Percentiles rank a stretch among this genome's conserved stretches.
Evolutionary conservation across 2,888 invertebrate genomes (phyloP).

Genomic region (Liopterus haemorrhoidalis): DNA sequence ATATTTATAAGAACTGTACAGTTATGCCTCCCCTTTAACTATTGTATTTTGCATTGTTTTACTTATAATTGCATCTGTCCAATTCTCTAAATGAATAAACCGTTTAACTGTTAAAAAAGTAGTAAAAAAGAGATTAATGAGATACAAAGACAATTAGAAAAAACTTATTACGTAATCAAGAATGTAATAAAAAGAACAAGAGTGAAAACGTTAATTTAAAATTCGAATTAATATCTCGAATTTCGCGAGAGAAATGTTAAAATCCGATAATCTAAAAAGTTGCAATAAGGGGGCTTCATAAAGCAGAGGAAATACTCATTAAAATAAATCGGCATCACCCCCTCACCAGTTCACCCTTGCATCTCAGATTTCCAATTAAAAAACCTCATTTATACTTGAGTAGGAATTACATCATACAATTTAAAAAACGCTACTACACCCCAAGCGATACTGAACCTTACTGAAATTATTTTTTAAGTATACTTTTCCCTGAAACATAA

Average conservation of each 20-base stretch:
- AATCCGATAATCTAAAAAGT: conserved; percentile 20
- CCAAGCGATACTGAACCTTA: conserved; percentile 39
- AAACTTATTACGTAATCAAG: no score
- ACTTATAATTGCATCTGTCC: no score
- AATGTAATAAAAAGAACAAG: no score
- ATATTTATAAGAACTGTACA: no score
- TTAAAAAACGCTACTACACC: conserved; percentile 39
- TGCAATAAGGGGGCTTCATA: conserved; percentile 20
- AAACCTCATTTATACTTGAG: conserved; percentile 47
- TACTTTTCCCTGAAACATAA: conserved; percentile 35
- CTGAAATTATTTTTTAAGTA: conserved; percentile 32
- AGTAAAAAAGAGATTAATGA: no score
- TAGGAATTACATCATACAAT: conserved; percentile 46
- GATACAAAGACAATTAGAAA: no score
- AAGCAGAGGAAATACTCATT: conserved; percentile 39
- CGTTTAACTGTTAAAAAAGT: no score
- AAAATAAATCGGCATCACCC: conserved; percentile 40
- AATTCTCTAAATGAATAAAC: no score
- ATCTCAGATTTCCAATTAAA: conserved; percentile 46
- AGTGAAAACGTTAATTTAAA: background rate
- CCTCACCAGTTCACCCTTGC: conserved; percentile 11
- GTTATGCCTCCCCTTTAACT: no score
- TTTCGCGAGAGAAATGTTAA: conserved; percentile 1
- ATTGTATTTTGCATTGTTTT: no score
- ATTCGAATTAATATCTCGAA: background rate